Evolutionary conservation across 2,888 invertebrate species (phyloP).

Genomic region (Macrosoma leucophasiata): DNA sequence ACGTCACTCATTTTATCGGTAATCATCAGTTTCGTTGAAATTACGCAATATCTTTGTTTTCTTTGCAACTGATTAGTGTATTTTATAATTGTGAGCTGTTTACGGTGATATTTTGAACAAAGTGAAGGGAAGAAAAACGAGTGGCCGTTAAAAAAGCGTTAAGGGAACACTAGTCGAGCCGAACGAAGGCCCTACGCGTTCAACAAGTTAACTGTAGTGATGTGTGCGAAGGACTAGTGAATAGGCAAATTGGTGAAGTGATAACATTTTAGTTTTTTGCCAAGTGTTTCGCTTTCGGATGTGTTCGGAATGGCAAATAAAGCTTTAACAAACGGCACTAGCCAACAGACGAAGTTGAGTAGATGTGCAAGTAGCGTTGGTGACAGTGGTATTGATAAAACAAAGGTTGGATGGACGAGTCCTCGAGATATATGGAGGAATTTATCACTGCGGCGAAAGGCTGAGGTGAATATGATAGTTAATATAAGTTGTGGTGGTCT

Average conservation of each 20-base stretch:
- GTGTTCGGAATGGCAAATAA: slow-evolving; percentile 59
- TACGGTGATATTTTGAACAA: too few species aligned
- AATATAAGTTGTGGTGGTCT: slow-evolving; percentile 10
- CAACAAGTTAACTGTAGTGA: slow-evolving; percentile 25
- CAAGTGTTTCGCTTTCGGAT: slow-evolving; percentile 28
- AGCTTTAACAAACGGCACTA: slow-evolving; percentile 43
- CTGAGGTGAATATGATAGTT: slow-evolving; percentile 47
- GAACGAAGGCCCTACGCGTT: slow-evolving; percentile 7
- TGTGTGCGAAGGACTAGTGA: slow-evolving; percentile 37
- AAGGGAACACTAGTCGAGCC: slow-evolving; percentile 5
- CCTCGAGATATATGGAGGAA: slow-evolving; percentile 71
- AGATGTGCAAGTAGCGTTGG: slow-evolving; percentile 65
- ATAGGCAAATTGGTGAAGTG: slow-evolving; percentile 32
- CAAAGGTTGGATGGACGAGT: slow-evolving; percentile 67
- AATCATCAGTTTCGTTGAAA: slow-evolving; percentile 1
- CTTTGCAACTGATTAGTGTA: too few species aligned
- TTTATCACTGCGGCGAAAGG: slow-evolving; percentile 63
- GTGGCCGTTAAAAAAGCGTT: slow-evolving; percentile 4
- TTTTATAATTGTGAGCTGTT: too few species aligned
- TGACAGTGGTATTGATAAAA: slow-evolving; percentile 56
- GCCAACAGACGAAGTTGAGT: slow-evolving; percentile 50
- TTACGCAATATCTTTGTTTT: not conserved
- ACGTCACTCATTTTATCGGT: slow-evolving; percentile 26
- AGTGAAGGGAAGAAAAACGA: slow-evolving; percentile 4
- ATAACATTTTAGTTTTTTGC: slow-evolving; percentile 14